A percentile compares a stretch with the other conserved stretches of the same genome.
phyloP scores from a whole-genome alignment of 2,888 invertebrate genomes.

The Tinea pellionella region DNA sequence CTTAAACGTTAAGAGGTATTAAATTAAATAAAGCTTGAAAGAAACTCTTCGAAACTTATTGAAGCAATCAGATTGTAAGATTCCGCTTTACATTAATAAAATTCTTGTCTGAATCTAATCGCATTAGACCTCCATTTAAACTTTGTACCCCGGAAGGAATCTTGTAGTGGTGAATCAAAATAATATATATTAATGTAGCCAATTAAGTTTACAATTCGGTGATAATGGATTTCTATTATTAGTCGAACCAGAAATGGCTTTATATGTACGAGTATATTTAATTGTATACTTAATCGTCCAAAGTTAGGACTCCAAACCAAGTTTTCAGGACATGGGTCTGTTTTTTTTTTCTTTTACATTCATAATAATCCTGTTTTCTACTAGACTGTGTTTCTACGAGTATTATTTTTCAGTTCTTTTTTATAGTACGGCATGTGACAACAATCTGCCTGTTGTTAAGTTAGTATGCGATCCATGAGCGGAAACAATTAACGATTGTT shows the following conservation, averaged over 20 bases:
- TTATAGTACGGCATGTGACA: too few species aligned
- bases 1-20: not conserved
- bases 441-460: too few species aligned
- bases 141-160: constrained; percentile 53
- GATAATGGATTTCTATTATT: not conserved
- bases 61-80: constrained; percentile 61
- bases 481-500: too few species aligned
- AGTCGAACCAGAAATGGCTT: not conserved
- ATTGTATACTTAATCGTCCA: too few species aligned
- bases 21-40: constrained; percentile 35
- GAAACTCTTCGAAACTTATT: constrained; percentile 60
- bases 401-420: too few species aligned
- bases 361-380: too few species aligned
- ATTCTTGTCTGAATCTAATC: constrained; percentile 58
- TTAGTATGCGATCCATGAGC: too few species aligned
- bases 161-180: constrained; percentile 15
- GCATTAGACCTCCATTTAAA: constrained; percentile 60
- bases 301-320: too few species aligned
- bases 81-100: constrained; percentile 59
- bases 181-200: not conserved
- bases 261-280: too few species aligned
- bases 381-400: too few species aligned
- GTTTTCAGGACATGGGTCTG: too few species aligned
- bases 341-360: too few species aligned
- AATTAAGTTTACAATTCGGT: not conserved